Evolutionary conservation across 2,797 vertebrate genomes (phyloP), one percentile per base, ranked within the genome.

Genomic region (Sebastes cheni): DNA sequence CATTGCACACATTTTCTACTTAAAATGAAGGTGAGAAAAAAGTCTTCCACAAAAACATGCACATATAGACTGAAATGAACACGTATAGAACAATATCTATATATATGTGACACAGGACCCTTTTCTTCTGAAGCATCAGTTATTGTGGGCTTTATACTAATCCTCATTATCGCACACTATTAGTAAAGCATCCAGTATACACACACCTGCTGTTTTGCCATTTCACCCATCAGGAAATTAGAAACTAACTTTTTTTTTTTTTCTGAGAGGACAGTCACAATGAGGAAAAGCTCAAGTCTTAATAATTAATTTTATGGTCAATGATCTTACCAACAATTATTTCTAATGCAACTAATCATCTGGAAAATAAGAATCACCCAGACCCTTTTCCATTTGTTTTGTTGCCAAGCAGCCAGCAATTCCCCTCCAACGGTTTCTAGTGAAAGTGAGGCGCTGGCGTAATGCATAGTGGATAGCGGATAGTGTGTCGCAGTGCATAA

Each of bases 261-360:
- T 72, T 73, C 29, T 60, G 25, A 72, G 34, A 85, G 79, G 60
- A 83, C 77, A 80, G 72, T 80, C 81, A 85, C 69, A 86, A 73
- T 59, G 62, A 71, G 27, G 79, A 76, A 77, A 91, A 92, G 77
- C 81, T 85, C 54, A 67, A 70, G 72, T 81, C 85, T 83, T 89
- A 89, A 92, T 93, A 93, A 95, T 93, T 82, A 83, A 93, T 95
- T 91, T 93, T 93, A 94, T 93, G 93, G 91, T 88, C 90, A 92
- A 84, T 93, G 92, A 95, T 93, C 86, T 89, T 90, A 86, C 82
- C 85, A 89, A 84, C 88, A 94, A 91, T 94, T 89, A 93, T 93
- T 92, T 92, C 84, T 92, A 92, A 92, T 89, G 86, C 79, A 90
- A 83, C 86, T 94, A 95, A 95, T 95, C 93, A 93, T 93, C 86